Evolutionary conservation across 1,140 invertebrate species (phyloP).

Genomic region (Trichoplusia ni): DNA sequence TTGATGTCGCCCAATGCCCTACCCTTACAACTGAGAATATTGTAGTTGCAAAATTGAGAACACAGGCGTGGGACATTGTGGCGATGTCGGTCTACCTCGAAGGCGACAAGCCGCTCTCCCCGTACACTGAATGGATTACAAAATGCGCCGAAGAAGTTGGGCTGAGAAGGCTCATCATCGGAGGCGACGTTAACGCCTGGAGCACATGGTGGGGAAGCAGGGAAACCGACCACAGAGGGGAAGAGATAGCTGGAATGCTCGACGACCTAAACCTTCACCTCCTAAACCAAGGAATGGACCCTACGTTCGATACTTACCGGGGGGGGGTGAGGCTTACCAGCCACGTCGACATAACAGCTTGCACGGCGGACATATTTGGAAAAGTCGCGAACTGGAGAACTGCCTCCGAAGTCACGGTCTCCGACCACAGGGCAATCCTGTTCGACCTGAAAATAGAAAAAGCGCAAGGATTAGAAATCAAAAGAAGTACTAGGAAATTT

Average conservation of each 20-base stretch:
- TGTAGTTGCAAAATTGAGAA: background rate
- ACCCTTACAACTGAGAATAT: constrained; percentile 18
- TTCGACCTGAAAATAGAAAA: constrained; percentile 12
- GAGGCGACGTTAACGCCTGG: constrained; percentile 40
- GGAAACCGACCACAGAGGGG: constrained; percentile 16
- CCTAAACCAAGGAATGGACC: constrained; percentile 33
- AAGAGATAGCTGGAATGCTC: background rate
- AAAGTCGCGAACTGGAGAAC: constrained; percentile 13
- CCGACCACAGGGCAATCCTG: constrained; percentile 26
- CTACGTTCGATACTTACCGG: constrained; percentile 39
- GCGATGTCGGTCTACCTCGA: constrained; percentile 20
- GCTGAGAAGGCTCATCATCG: constrained; percentile 15
- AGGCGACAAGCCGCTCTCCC: constrained; percentile 5
- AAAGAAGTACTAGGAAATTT: background rate
- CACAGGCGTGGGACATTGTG: constrained; percentile 1
- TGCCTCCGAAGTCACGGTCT: background rate
- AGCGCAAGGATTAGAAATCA: background rate
- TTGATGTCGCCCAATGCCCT: constrained; percentile 2
- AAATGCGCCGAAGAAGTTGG: background rate
- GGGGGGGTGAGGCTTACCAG: constrained; percentile 22
- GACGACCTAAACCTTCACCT: constrained; percentile 30
- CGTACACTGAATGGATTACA: constrained; percentile 23
- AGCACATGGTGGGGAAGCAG: constrained; percentile 40
- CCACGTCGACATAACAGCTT: constrained; percentile 30
- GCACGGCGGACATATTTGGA: constrained; percentile 1